Conservation (phyloP, 2,888 invertebrate species). For the Drosophila pegasa region DNA sequence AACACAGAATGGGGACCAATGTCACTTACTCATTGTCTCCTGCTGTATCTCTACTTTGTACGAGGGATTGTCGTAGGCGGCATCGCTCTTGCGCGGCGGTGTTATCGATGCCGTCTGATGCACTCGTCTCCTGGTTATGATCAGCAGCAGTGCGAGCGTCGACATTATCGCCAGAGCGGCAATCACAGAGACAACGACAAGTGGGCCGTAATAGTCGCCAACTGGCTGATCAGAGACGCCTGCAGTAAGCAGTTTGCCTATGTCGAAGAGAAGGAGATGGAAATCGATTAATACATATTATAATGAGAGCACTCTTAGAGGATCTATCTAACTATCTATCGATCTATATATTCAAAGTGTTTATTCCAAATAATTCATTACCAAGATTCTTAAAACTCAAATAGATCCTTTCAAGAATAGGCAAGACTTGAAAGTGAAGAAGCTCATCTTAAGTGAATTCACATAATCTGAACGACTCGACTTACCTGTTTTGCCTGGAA, state of each 20-base stretch:
- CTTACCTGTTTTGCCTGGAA: constrained; percentile 85
- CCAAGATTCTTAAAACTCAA: constrained; percentile 75
- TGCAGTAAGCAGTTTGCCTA: constrained; percentile 86
- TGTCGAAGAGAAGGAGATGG: constrained; percentile 10
- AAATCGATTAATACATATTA: background rate
- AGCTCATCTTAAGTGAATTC: background rate
- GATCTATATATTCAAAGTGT: too few species aligned
- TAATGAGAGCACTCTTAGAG: background rate
- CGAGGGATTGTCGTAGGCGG: constrained; percentile 97
- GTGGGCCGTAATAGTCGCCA: constrained; percentile 94
- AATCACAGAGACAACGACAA: constrained; percentile 94
- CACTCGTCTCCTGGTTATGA: constrained; percentile 90
- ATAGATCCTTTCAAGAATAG: constrained; percentile 71
- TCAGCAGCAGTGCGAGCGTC: constrained; percentile 91
- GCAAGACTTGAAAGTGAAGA: constrained; percentile 69
- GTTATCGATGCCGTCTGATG: constrained; percentile 92
- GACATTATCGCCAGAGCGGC: constrained; percentile 94
- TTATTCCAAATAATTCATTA: constrained; percentile 62
- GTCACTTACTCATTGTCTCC: constrained; percentile 93
- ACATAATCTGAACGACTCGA: background rate
- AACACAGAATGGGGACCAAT: background rate
- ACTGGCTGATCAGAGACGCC: constrained; percentile 76
- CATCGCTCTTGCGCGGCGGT: constrained; percentile 91
- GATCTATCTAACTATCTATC: too few species aligned
- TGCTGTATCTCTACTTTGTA: constrained; percentile 97